phyloP scores from a whole-genome alignment of 1,140 invertebrate species.

The Orchesella cincta region DNA sequence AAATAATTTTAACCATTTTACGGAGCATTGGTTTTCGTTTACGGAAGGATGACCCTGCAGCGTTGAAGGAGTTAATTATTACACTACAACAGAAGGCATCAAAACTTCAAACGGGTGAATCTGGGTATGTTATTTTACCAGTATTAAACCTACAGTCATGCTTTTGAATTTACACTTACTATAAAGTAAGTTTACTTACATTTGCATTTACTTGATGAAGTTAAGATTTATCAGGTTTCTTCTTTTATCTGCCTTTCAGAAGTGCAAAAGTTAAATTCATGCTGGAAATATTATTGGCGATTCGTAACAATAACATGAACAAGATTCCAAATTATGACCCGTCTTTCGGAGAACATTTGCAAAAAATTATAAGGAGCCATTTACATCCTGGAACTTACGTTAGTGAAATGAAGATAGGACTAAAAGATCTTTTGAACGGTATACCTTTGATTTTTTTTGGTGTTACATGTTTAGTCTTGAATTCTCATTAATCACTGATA shows the following conservation, averaged over 20 bases:
- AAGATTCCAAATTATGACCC: slow-evolving; percentile 90
- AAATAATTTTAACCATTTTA: slow-evolving; percentile 78
- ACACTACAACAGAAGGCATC: slow-evolving; percentile 71
- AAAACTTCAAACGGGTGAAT: neutral
- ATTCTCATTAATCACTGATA: too few species aligned
- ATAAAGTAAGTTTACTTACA: too few species aligned
- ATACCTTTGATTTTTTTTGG: slow-evolving; percentile 40
- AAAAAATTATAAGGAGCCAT: slow-evolving; percentile 73
- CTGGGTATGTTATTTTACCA: neutral
- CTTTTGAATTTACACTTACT: too few species aligned
- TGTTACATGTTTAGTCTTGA: neutral
- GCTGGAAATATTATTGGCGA: slow-evolving; percentile 82
- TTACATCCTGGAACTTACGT: slow-evolving; percentile 74
- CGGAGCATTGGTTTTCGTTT: slow-evolving; percentile 78
- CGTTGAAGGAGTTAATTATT: slow-evolving; percentile 79
- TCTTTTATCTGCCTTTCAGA: slow-evolving; percentile 33
- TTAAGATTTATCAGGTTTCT: neutral
- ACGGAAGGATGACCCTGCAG: slow-evolving; percentile 81
- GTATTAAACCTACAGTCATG: too few species aligned
- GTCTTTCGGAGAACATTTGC: slow-evolving; percentile 74
- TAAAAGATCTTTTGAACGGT: slow-evolving; percentile 85
- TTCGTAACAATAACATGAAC: slow-evolving; percentile 91
- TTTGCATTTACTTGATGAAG: too few species aligned
- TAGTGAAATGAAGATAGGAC: slow-evolving; percentile 73
- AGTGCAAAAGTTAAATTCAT: slow-evolving; percentile 81